Evolutionary conservation across 2,888 invertebrate genomes (phyloP), one percentile per base, ranked within the genome.

Genomic region (Furcula furcula): DNA sequence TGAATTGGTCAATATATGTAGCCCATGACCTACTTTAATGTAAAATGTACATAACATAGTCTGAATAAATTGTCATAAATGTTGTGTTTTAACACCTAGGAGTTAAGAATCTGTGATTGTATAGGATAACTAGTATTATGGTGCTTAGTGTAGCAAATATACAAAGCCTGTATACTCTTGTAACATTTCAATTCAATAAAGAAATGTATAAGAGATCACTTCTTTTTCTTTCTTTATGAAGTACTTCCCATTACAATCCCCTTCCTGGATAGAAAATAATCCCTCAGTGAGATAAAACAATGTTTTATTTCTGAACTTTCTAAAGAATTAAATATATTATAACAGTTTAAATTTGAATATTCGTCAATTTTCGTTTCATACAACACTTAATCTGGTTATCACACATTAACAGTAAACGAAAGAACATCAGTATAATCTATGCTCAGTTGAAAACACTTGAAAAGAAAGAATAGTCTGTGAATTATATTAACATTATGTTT

Each of bases 181-280:
- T 80, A 73, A 74, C 76, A 72, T 78, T 72, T 74, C 77, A 65
- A 44, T 63, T 54, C 39, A 81, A 82, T 81, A 82, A 83, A 83
- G 73, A 76, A 76, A 77, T 82, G 75, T 83, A 70, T 75, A 50
- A 70, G 76, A 76, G 70, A 78, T 70, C 70, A 69, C 60, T 73
- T 78, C 70, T 76, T 81, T 68, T 73, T 78, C 70, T 76, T 81
- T 68, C 64, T 71, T 68, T 74, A 69, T 70, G 72, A 54, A 61
- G 53, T 47, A 51, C 40, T 55, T 52, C 67, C 63, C 46, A 36
- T 38, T 52, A 60, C 43, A 40, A 40, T 57, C 63, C 66, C 42
- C 21, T 16, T 31, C 31, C 31, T 11, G n/a, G n/a, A n/a, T n/a
- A n/a, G n/a, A n/a, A n/a, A n/a, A n/a, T n/a, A n/a, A n/a, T n/a